Percentiles rank a stretch among this genome's conserved stretches.
Evolutionary conservation across 1,140 invertebrate species (phyloP).

Genomic region (Philopotamus ludificatus): DNA sequence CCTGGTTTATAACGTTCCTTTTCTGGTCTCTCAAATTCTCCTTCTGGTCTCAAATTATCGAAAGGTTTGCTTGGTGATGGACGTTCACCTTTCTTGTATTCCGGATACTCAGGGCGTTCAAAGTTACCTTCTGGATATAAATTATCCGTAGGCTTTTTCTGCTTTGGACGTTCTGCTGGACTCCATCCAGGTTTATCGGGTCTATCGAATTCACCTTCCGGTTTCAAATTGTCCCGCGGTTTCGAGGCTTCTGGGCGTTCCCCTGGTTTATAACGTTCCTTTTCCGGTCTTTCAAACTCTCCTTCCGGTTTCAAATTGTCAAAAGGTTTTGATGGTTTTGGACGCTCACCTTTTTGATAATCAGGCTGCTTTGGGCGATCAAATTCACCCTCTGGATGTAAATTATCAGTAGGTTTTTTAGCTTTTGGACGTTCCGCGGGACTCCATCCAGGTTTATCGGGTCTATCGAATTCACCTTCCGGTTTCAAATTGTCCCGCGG

Average conservation of each 20-base stretch:
- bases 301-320: constrained; percentile 61
- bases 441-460: constrained; percentile 53
- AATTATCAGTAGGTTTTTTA: constrained; percentile 55
- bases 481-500: constrained; percentile 57
- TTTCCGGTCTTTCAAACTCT: constrained; percentile 57
- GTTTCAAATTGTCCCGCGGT: constrained; percentile 60
- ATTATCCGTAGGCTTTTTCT: constrained; percentile 62
- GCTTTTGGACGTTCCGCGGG: constrained; percentile 58
- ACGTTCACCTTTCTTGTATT: constrained; percentile 50
- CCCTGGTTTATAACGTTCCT: constrained; percentile 53
- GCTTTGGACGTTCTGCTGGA: constrained; percentile 51
- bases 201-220: constrained; percentile 66
- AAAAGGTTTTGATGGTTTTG: constrained; percentile 47
- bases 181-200: constrained; percentile 48
- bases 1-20: constrained; percentile 55
- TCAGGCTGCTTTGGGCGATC: constrained; percentile 46
- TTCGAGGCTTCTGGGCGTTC: constrained; percentile 56
- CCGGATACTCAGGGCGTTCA: constrained; percentile 45
- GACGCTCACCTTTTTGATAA: constrained; percentile 45
- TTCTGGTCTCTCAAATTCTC: constrained; percentile 58
- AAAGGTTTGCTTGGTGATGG: constrained; percentile 47
- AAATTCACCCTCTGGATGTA: constrained; percentile 64
- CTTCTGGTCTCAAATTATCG: constrained; percentile 60
- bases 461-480: constrained; percentile 60
- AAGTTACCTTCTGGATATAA: constrained; percentile 62